Conservation (phyloP, 2,888 invertebrate genomes). For the Drosophila testacea region DNA sequence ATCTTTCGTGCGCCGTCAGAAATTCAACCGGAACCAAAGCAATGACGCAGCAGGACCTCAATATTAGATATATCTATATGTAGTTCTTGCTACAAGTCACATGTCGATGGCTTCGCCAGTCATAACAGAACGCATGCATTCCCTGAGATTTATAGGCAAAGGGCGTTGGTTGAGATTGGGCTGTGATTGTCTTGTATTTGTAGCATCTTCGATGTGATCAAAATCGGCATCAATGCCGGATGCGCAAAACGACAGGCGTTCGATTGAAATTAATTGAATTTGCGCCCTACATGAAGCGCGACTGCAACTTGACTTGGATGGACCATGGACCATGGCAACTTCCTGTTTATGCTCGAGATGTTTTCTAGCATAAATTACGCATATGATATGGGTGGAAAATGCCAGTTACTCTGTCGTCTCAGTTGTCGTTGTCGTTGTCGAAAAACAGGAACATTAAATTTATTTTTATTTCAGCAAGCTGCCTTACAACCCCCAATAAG, state of each 20-base stretch:
- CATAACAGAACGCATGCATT: conserved; percentile 70
- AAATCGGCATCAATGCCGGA: conserved; percentile 74
- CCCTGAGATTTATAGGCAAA: conserved; percentile 56
- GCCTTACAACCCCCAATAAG: conserved; percentile 59
- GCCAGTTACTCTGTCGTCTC: conserved; percentile 24
- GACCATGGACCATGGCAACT: conserved; percentile 43
- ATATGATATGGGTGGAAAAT: conserved; percentile 62
- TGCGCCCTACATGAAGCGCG: conserved; percentile 58
- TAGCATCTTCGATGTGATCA: conserved; percentile 53
- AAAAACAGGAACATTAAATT: conserved; percentile 82
- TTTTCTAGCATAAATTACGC: conserved; percentile 79
- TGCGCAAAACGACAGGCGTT: conserved; percentile 83
- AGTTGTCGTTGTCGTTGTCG: conserved; percentile 38
- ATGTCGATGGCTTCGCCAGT: conserved; percentile 66
- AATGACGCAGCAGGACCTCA: conserved; percentile 72
- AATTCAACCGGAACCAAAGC: conserved; percentile 82
- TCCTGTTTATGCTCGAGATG: conserved; percentile 78
- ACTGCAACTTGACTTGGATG: conserved; percentile 65
- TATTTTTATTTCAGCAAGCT: conserved; percentile 75
- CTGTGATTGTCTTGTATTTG: conserved; percentile 58
- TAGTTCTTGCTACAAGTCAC: conserved; percentile 31
- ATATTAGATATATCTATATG: conserved; percentile 9
- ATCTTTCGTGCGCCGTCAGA: conserved; percentile 70
- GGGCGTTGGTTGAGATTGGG: conserved; percentile 46
- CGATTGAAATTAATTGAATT: conserved; percentile 85